Conservation (phyloP, 1,140 invertebrate species). For the Drosophila mauritiana region DNA sequence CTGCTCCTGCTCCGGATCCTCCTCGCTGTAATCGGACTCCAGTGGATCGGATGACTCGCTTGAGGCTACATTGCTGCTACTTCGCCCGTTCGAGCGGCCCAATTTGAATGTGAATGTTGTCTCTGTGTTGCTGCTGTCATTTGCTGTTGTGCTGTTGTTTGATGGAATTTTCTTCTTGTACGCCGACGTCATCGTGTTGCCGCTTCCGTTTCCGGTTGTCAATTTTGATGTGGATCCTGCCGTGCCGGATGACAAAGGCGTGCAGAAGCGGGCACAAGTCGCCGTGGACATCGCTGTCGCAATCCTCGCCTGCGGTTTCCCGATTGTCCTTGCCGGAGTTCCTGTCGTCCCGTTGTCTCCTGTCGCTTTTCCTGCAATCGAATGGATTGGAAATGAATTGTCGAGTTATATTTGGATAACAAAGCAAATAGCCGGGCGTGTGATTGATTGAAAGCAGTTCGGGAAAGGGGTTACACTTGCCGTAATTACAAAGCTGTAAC, state of each 20-base stretch:
- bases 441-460: neutral
- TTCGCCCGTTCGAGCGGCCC: slow-evolving; percentile 41
- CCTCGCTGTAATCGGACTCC: slow-evolving; percentile 80
- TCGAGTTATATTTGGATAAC: slow-evolving; percentile 25
- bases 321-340: slow-evolving; percentile 24
- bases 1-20: slow-evolving; percentile 54
- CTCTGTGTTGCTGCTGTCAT: slow-evolving; percentile 68
- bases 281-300: slow-evolving; percentile 62
- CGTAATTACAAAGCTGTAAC: neutral
- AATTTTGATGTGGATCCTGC: slow-evolving; percentile 64
- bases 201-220: slow-evolving; percentile 62
- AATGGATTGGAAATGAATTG: slow-evolving; percentile 11
- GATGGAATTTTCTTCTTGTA: slow-evolving; percentile 57
- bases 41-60: slow-evolving; percentile 82
- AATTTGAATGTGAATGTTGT: slow-evolving; percentile 79
- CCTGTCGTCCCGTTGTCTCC: slow-evolving; percentile 24
- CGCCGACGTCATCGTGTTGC: slow-evolving; percentile 52
- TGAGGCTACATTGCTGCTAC: slow-evolving; percentile 60
- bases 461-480: neutral
- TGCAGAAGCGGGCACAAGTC: slow-evolving; percentile 72
- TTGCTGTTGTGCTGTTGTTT: slow-evolving; percentile 37
- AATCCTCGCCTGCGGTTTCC: slow-evolving; percentile 17
- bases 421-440: slow-evolving; percentile 1
- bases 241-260: slow-evolving; percentile 55
- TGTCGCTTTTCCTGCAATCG: slow-evolving; percentile 31